Evolutionary conservation across 2,113 vertebrate genomes (phyloP).

Genomic region (Pollachius pollachius): DNA sequence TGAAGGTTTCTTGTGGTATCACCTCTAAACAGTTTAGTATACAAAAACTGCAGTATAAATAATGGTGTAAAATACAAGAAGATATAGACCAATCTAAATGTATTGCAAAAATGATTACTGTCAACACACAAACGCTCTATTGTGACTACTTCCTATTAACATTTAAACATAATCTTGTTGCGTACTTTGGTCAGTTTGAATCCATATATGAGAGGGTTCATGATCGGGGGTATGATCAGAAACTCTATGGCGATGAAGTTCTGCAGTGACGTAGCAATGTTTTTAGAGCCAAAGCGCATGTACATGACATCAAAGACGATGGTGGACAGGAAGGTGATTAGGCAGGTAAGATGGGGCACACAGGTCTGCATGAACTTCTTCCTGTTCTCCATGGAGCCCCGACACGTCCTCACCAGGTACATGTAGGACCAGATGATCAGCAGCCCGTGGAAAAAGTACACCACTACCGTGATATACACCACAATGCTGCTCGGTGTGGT

Average conservation of each 20-base stretch:
- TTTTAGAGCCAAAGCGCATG: slow-evolving; percentile 13
- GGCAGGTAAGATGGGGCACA: slow-evolving; percentile 46
- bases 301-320: slow-evolving; percentile 20
- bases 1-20: no score
- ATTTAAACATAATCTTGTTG: no score
- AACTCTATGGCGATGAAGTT: background rate
- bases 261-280: slow-evolving; percentile 1
- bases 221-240: no score
- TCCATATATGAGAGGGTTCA: no score
- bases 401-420: slow-evolving; percentile 41
- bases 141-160: no score
- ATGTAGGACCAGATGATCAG: slow-evolving; percentile 52
- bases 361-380: slow-evolving; percentile 55
- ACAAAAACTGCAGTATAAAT: no score
- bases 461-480: slow-evolving; percentile 11
- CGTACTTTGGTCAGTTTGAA: no score
- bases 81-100: no score
- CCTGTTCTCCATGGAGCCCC: slow-evolving; percentile 29
- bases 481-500: background rate
- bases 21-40: no score
- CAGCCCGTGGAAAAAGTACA: slow-evolving; percentile 18
- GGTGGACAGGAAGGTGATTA: slow-evolving; percentile 19
- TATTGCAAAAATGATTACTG: no score
- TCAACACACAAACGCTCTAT: no score
- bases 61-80: no score